Base-by-base conservation (phyloP, 2,888 invertebrate species). In the Aphodius granarius region DNA sequence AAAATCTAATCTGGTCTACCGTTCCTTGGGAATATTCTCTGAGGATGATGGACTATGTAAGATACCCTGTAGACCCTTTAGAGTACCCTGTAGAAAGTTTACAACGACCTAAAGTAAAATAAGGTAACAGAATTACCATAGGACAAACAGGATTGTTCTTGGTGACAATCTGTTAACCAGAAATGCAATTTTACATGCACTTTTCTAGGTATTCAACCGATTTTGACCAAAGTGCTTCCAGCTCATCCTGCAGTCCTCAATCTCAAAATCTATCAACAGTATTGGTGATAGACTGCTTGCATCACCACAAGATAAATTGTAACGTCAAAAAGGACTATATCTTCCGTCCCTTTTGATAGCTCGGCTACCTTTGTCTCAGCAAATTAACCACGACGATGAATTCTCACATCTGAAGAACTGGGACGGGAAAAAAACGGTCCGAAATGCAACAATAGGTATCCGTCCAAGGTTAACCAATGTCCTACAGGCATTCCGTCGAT, bases 401-500 rank as follows among this genome's bases (percentile, higher is more conserved):
- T 68, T 68, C 21, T 68, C 68, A 22, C 68, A 22, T 5, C 20
- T 43, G 43, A 43, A 43, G 43, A n/a, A 43, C 43, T 43, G 43
- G 18, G 22, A 68, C 19, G 68, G 68, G 20, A 68, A 68, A 68
- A 68, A 68, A 18, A n/a, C 68, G 68, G 21, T 13, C 43, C 75
- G 66, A 76, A 72, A 75, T 76, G 71, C 63, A 74, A 77, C 77
- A 77, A 77, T 77, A 77, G 77, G 70, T 75, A 71, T 65, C 20
- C 68, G 75, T 21, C 75, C 76, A 76, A 74, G 76, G 76, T 73
- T 74, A 76, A 76, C 74, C 74, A 74, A 76, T 74, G 74, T 76
- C 74, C 72, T 76, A 76, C 75, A 78, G 77, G 72, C 76, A 82
- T 83, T 81, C 83, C 82, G 78, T 62, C 73, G 73, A n/a, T n/a